phyloP scores from a whole-genome alignment of 2,888 invertebrate species.

The Erpobdella octoculata region DNA sequence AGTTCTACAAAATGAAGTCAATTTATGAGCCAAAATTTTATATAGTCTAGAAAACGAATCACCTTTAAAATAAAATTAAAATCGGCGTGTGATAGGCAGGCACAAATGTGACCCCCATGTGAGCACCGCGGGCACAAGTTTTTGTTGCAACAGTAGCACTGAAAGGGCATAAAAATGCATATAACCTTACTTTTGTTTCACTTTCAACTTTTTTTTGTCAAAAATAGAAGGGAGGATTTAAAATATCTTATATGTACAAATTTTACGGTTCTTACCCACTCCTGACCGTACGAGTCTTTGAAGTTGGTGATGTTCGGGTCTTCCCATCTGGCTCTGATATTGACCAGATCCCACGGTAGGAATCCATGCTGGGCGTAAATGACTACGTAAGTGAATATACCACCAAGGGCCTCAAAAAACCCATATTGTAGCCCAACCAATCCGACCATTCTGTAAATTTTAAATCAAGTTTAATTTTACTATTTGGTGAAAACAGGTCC shows the following conservation, averaged over 20 bases:
- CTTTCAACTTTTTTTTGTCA: no score
- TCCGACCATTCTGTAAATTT: conserved; percentile 67
- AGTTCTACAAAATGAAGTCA: conserved; percentile 19
- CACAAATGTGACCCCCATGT: no score
- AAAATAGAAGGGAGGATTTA: no score
- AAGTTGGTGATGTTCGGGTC: conserved; percentile 95
- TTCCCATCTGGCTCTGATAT: conserved; percentile 95
- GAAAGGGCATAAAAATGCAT: no score
- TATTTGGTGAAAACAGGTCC: no score
- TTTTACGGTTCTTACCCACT: conserved; percentile 39
- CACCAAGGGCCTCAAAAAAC: conserved; percentile 99
- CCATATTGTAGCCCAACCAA: conserved; percentile 99
- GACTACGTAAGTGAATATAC: conserved; percentile 98
- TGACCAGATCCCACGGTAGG: conserved; percentile 77
- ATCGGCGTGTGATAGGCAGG: not conserved
- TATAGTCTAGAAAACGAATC: conserved; percentile 1
- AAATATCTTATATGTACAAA: no score
- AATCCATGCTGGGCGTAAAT: conserved; percentile 99
- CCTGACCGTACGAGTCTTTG: conserved; percentile 65
- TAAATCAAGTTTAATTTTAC: no score
- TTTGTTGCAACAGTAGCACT: no score
- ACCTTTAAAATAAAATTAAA: not conserved
- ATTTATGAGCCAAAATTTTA: no score
- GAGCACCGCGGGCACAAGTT: no score
- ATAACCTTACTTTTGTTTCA: no score